phyloP scores from a whole-genome alignment of 2,113 vertebrate genomes.

The Nettapus auritus region DNA sequence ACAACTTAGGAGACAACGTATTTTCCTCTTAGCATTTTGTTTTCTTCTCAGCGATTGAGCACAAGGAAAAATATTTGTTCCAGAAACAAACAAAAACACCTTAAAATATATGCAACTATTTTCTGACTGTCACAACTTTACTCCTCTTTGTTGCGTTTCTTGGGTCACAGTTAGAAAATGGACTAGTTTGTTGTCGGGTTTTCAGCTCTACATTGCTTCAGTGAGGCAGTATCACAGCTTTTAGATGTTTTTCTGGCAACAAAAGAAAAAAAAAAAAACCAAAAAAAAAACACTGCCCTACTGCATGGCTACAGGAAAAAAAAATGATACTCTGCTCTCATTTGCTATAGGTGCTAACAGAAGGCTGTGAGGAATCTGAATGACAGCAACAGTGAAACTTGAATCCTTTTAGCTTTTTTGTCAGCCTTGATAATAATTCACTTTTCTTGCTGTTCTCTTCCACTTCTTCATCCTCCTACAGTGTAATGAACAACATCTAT shows the following conservation, averaged over 20 bases:
- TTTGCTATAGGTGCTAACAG: background rate
- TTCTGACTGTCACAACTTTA: background rate
- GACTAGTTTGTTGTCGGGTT: background rate
- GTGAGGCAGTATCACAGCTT: background rate
- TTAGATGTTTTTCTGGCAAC: background rate
- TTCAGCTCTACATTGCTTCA: background rate
- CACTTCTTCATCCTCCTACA: conserved; percentile 10
- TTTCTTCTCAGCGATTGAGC: background rate
- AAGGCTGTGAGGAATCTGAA: background rate
- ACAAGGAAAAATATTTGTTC: background rate
- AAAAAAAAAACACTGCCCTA: background rate
- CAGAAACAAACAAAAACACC: background rate
- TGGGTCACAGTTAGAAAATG: background rate
- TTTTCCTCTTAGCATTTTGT: background rate
- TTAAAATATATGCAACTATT: background rate
- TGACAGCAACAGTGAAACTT: background rate
- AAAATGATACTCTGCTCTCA: background rate
- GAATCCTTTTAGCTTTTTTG: background rate
- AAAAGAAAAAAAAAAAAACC: background rate
- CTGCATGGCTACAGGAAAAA: background rate
- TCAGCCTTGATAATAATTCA: background rate
- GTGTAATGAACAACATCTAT: background rate
- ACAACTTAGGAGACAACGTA: background rate
- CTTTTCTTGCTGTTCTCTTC: background rate
- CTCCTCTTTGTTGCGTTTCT: background rate